Evolutionary conservation across 2,888 invertebrate genomes (phyloP).

Genomic region (Linyphia triangularis): DNA sequence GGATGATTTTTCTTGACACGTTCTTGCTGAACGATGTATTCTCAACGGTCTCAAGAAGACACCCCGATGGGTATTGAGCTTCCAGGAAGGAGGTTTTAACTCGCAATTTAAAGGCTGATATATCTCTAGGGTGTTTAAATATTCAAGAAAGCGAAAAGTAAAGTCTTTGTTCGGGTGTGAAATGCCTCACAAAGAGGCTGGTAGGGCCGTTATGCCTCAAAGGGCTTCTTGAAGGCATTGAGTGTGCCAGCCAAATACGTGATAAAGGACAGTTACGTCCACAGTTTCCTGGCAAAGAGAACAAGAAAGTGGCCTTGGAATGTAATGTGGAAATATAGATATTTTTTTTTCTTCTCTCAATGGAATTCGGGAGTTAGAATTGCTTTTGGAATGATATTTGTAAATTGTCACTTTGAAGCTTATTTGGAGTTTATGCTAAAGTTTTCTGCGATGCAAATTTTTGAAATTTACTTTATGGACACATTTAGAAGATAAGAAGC

Average conservation of each 20-base stretch:
- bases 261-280: constrained; percentile 26
- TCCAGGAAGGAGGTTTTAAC: constrained; percentile 33
- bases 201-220: constrained; percentile 30
- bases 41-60: background rate
- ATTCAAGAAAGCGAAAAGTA: constrained; percentile 49
- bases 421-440: no score
- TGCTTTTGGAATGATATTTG: no score
- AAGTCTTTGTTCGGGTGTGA: constrained; percentile 38
- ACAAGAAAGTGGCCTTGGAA: background rate
- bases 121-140: constrained; percentile 64
- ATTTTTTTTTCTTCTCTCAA: background rate
- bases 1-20: constrained; percentile 28
- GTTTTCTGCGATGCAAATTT: no score
- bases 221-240: constrained; percentile 6
- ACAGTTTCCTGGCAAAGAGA: background rate
- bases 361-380: no score
- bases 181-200: constrained; percentile 23
- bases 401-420: no score
- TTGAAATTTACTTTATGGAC: no score
- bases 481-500: no score
- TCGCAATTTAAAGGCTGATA: constrained; percentile 55
- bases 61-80: background rate
- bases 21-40: background rate
- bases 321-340: background rate
- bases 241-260: constrained; percentile 17